phyloP scores from a whole-genome alignment of 2,113 vertebrate genomes.

The Cololabis saira region DNA sequence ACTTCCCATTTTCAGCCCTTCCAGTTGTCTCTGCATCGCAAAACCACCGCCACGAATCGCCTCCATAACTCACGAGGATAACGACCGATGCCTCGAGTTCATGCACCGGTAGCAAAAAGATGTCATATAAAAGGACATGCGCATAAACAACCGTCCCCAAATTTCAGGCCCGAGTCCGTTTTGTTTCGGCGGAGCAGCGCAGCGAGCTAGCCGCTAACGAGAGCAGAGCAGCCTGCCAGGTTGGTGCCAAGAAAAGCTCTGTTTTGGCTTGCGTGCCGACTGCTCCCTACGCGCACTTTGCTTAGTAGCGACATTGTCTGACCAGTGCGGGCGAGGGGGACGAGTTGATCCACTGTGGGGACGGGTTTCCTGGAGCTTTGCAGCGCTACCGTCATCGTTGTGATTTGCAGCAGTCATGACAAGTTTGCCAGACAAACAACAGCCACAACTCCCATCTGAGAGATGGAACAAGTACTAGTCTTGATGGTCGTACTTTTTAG shows the following conservation, averaged over 20 bases:
- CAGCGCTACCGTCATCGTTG: conserved; percentile 63
- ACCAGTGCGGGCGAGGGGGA: conserved; percentile 2
- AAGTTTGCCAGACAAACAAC: conserved; percentile 61
- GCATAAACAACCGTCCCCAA: conserved; percentile 66
- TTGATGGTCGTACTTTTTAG: background rate
- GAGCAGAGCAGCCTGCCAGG: conserved; percentile 58
- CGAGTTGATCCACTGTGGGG: conserved; percentile 36
- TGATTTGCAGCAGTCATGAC: conserved; percentile 62
- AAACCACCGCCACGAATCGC: conserved; percentile 18
- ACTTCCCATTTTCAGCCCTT: conserved; percentile 86
- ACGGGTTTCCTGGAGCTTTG: conserved; percentile 55
- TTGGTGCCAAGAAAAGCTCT: conserved; percentile 60
- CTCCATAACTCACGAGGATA: conserved; percentile 16
- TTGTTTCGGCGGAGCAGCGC: conserved; percentile 72
- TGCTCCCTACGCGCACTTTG: conserved; percentile 23
- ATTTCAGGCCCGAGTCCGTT: conserved; percentile 78
- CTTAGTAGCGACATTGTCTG: conserved; percentile 18
- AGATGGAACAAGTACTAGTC: conserved; percentile 5
- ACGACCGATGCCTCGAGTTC: conserved; percentile 26
- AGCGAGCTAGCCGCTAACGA: conserved; percentile 56
- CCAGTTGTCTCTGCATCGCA: conserved; percentile 49
- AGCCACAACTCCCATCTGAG: conserved; percentile 13
- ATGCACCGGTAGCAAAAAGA: conserved; percentile 23
- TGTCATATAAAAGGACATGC: conserved; percentile 60
- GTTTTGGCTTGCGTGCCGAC: conserved; percentile 46